Conservation (phyloP, 2,797 vertebrate genomes). For the Carcharodon carcharias region DNA sequence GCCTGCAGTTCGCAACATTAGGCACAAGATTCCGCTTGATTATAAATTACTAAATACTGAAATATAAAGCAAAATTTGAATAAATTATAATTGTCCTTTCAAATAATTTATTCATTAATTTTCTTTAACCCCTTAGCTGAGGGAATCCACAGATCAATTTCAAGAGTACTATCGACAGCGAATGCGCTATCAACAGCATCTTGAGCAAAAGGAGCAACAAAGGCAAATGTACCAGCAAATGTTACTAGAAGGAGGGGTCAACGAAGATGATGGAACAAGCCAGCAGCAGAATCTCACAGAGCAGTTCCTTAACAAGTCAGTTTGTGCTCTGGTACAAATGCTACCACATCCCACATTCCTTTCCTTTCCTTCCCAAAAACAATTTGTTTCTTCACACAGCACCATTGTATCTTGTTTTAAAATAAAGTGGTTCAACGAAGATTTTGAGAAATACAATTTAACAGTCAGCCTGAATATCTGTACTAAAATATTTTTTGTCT, state of each 20-base stretch:
- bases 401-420: neutral
- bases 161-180: slow-evolving; percentile 92
- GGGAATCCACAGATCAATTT: slow-evolving; percentile 86
- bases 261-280: slow-evolving; percentile 75
- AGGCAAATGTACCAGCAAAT: slow-evolving; percentile 92
- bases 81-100: neutral
- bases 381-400: neutral
- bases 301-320: slow-evolving; percentile 87
- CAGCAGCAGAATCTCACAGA: slow-evolving; percentile 86
- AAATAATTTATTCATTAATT: neutral
- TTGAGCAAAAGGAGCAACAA: slow-evolving; percentile 93
- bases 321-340: neutral
- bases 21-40: neutral
- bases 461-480: neutral
- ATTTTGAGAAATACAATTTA: neutral
- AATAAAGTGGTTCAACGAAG: neutral
- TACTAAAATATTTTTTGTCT: neutral
- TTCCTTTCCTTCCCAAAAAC: neutral
- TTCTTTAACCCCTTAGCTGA: slow-evolving; percentile 58
- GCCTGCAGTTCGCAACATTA: neutral
- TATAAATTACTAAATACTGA: neutral
- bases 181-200: slow-evolving; percentile 86
- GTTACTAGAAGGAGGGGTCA: slow-evolving; percentile 91
- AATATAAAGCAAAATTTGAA: neutral
- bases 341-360: too few species aligned